Conservation (phyloP, 2,113 vertebrate genomes). For the Hystrix brachyura region DNA sequence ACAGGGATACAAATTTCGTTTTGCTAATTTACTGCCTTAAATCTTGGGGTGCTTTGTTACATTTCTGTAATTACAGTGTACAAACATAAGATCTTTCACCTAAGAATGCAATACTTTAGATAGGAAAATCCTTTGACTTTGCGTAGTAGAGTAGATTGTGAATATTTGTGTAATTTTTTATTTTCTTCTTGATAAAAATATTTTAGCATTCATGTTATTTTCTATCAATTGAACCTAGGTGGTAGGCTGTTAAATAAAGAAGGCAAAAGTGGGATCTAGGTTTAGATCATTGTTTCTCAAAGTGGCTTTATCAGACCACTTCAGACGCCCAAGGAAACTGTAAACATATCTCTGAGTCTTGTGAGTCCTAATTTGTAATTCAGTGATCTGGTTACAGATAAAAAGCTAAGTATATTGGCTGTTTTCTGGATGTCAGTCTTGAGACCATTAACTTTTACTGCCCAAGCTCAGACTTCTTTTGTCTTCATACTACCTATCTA, state of each 20-base stretch:
- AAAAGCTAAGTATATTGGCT: not conserved
- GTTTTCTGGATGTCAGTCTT: not conserved
- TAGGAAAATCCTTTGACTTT: not conserved
- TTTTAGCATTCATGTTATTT: conserved; percentile 14
- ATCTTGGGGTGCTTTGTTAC: not conserved
- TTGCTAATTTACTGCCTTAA: not conserved
- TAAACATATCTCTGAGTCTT: not conserved
- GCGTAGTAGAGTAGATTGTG: not conserved
- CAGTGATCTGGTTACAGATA: not conserved
- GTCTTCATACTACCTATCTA: no score
- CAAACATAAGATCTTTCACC: not conserved
- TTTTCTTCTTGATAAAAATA: not conserved
- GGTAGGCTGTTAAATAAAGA: not conserved
- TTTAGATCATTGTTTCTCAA: not conserved
- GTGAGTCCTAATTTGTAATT: not conserved
- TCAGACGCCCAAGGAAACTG: not conserved
- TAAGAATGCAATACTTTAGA: not conserved
- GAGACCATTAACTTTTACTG: not conserved
- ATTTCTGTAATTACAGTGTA: not conserved
- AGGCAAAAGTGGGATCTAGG: not conserved
- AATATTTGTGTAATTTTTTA: not conserved
- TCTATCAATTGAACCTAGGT: not conserved
- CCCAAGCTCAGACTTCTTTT: not conserved
- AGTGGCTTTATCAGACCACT: not conserved
- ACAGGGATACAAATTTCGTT: not conserved